Percentiles rank a stretch among this genome's conserved stretches.
These are phyloP conservation scores for Gallirallus australis DNA, from an alignment of 2,797 vertebrate species.

Conservation along the genomic window DNA sequence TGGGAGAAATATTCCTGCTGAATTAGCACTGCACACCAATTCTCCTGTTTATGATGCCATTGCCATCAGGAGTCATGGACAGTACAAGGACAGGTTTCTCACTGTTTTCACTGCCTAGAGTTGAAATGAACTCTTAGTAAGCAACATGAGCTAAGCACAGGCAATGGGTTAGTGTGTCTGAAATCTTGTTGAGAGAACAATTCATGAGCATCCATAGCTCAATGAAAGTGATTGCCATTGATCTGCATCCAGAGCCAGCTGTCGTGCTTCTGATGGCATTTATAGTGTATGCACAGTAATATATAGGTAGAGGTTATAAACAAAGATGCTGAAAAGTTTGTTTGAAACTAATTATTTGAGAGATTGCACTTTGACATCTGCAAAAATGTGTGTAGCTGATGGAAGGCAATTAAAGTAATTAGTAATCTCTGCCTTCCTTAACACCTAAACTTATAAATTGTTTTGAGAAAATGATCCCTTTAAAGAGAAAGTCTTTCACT, in stretches of 20 bases:
- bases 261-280: not conserved
- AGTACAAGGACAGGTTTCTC: not conserved
- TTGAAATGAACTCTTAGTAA: not conserved
- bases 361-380: not conserved
- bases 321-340: not conserved
- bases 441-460: not conserved
- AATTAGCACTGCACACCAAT: not conserved
- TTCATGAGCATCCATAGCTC: not conserved
- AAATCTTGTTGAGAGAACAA: not conserved
- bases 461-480: not conserved
- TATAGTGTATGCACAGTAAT: not conserved
- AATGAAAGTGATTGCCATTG: not conserved
- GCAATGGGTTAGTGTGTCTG: not conserved
- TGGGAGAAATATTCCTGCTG: not conserved
- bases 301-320: not conserved
- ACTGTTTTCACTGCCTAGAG: not conserved
- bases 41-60: not conserved
- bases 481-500: not conserved
- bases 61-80: not conserved
- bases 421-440: not conserved
- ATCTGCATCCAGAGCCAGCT: not conserved
- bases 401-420: not conserved
- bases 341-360: not conserved
- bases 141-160: not conserved
- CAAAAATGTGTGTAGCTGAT: not conserved